Evolutionary conservation across 53 echinoderm and acorn worm species (phyloP), one percentile per base, ranked within the genome.

Genomic region (Holothuria leucospilota): DNA sequence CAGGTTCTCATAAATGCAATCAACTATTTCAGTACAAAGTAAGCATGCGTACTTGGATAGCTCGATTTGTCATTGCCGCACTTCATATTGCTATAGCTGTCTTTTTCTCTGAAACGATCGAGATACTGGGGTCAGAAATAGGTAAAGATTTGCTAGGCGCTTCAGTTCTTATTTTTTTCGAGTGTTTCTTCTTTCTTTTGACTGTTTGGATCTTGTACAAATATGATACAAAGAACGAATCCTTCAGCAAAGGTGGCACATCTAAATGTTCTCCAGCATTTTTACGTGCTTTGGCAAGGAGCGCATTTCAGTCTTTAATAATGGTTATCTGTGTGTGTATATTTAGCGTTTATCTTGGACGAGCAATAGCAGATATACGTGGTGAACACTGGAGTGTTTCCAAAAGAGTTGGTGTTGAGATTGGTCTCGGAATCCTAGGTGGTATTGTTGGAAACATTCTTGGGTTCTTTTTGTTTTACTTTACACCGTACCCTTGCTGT

Each of bases 1-100:
- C 70, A 0, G 91, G 91, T 5, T 10, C 16, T 21, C 78, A 78
- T 78, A 11, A 59, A 15, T 56, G 59, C 59, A 78, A 78, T 29
- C 78, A 78, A 58, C 25, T 78, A 20, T 29, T 26, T 13, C 78
- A 78, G 49, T 59, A 23, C 9, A 58, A 26, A 78, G 58, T 58
- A 9, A 24, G 25, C 3, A 23, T 58, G 24, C 78, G 23, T 58
- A 59, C 78, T 20, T 58, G 29, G 59, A 10, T 53, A 16, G 29
- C 53, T 53, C 52, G 51, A 42, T 25, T 78, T 26, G 12, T 78
- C 15, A 42, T 28, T 9, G 18, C 15, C 13, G 52, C 58, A 6
- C 26, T 78, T 13, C 78, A 78, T 51, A 8, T 78, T n/a, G 59
- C 78, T 20, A 58, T 78, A 8, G 59, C 58, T 5, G 59, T 78